Evolutionary conservation across 1,140 invertebrate species (phyloP).

Genomic region (Calosoma granatense): DNA sequence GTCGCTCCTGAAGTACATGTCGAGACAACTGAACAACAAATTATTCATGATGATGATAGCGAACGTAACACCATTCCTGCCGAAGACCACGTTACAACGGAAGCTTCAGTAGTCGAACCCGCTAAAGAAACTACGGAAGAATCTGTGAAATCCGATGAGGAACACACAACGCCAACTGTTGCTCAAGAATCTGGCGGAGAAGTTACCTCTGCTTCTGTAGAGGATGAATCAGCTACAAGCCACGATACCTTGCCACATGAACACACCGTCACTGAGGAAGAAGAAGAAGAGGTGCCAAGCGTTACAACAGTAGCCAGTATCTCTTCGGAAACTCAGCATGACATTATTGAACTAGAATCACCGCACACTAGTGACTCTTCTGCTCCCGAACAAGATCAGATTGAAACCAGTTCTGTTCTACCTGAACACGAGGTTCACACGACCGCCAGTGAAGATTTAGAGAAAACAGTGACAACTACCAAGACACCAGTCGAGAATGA

Average conservation of each 20-base stretch:
- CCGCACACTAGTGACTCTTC: background rate
- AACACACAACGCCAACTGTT: background rate
- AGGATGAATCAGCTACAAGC: no score
- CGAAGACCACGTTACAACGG: slow-evolving; percentile 8
- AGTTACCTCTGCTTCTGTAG: background rate
- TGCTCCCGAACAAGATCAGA: background rate
- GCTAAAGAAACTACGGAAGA: slow-evolving; percentile 9
- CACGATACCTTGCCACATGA: no score
- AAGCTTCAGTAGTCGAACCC: slow-evolving; percentile 16
- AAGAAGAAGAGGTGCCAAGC: background rate
- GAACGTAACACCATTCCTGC: slow-evolving; percentile 14
- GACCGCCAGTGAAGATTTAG: slow-evolving; percentile 12
- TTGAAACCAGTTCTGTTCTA: slow-evolving; percentile 14
- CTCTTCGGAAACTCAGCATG: background rate
- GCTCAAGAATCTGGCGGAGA: background rate
- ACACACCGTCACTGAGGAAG: background rate
- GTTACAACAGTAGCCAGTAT: background rate
- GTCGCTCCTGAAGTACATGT: slow-evolving; percentile 1
- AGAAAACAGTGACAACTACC: slow-evolving; percentile 1
- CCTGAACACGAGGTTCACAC: slow-evolving; percentile 14
- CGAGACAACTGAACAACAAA: slow-evolving; percentile 6
- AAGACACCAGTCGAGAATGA: slow-evolving; percentile 8
- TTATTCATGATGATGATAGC: slow-evolving; percentile 11
- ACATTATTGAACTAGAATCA: background rate
- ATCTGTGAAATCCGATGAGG: slow-evolving; percentile 3